Conservation (phyloP, 1,140 invertebrate species). For the Oedothorax gibbosus region DNA sequence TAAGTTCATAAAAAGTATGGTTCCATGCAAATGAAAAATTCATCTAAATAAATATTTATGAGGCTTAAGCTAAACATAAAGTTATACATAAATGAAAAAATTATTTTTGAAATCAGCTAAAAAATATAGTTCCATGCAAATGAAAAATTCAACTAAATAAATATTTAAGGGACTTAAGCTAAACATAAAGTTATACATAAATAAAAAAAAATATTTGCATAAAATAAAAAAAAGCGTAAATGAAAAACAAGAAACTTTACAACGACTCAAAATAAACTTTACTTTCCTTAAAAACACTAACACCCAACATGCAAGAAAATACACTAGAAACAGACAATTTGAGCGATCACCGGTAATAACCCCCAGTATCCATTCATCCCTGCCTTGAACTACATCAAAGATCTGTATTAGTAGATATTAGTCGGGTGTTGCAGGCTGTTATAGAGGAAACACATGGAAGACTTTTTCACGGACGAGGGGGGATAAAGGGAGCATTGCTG, state of each 20-base stretch:
- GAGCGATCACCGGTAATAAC: constrained; percentile 46
- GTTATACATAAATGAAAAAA: not conserved
- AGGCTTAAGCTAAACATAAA: not conserved
- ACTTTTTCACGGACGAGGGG: constrained; percentile 63
- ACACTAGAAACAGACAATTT: not conserved
- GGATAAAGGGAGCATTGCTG: constrained; percentile 65
- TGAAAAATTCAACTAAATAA: not conserved
- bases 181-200: not conserved
- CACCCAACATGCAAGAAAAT: not conserved
- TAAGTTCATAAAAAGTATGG: not conserved
- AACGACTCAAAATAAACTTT: not conserved
- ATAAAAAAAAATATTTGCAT: not conserved
- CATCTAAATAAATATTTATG: not conserved
- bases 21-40: not conserved
- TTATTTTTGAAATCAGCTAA: not conserved
- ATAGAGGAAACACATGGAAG: constrained; percentile 64
- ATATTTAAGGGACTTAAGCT: not conserved
- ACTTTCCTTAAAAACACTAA: not conserved
- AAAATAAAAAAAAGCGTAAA: not conserved
- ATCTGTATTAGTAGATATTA: constrained; percentile 66
- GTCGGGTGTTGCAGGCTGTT: constrained; percentile 65
- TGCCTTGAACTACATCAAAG: constrained; percentile 84
- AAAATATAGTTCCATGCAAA: not conserved
- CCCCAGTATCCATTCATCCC: constrained; percentile 73
- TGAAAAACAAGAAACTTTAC: not conserved